Conservation (phyloP, 1,140 invertebrate genomes). For the Potamilus streckersoni region DNA sequence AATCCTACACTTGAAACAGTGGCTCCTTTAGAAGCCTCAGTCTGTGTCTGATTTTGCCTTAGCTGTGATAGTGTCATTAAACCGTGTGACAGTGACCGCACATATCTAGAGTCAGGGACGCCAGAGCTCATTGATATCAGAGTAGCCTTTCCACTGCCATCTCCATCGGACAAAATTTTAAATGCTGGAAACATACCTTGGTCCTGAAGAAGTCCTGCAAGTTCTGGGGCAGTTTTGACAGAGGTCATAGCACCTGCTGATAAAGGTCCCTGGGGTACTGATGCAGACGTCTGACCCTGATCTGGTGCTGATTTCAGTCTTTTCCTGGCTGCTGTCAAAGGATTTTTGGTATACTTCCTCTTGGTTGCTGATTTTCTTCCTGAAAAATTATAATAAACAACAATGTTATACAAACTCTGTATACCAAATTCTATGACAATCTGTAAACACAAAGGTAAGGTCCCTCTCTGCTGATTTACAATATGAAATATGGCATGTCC, state of each 20-base stretch:
- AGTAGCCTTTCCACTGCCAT: neutral
- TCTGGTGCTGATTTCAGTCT: slow-evolving; percentile 30
- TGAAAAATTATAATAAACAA: slow-evolving; percentile 11
- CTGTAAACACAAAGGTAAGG: no score
- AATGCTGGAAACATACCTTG: slow-evolving; percentile 25
- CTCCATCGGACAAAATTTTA: slow-evolving; percentile 16
- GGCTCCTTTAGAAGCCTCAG: no score
- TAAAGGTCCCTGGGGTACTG: neutral
- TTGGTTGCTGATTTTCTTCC: slow-evolving; percentile 20
- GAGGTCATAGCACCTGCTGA: neutral
- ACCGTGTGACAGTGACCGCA: neutral
- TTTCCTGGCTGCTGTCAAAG: slow-evolving; percentile 31
- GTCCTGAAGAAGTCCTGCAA: slow-evolving; percentile 44
- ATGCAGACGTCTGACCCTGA: neutral
- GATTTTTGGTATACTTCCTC: slow-evolving; percentile 35
- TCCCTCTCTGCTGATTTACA: no score
- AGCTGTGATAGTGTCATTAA: no score
- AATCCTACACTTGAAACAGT: no score
- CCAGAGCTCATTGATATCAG: no score
- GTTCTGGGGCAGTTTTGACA: slow-evolving; percentile 44
- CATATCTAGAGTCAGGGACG: no score
- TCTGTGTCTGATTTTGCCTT: no score
- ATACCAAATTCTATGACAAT: no score
- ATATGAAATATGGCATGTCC: no score
- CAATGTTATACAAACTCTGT: no score